Evolutionary conservation across 2,113 vertebrate species (phyloP).

Genomic region (Glaucomys volans): DNA sequence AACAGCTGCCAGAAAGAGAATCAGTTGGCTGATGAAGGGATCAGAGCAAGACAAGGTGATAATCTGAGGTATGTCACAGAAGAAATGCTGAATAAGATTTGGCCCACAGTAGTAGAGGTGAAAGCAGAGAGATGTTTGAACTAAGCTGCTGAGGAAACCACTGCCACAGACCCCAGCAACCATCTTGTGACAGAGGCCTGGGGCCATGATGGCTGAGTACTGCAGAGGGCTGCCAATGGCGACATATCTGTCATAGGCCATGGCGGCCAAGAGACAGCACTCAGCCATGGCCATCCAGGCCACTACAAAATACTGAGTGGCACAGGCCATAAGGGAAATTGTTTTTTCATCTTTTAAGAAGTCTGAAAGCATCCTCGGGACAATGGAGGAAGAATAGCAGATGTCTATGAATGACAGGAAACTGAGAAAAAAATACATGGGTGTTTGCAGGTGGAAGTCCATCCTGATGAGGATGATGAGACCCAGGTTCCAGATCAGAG

Average conservation of each 20-base stretch:
- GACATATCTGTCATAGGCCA: slow-evolving; percentile 50
- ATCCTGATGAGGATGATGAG: slow-evolving; percentile 29
- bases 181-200: neutral
- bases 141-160: slow-evolving; percentile 31
- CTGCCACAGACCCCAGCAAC: neutral
- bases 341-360: neutral
- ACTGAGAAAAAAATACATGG: slow-evolving; percentile 61
- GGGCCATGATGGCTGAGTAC: slow-evolving; percentile 41
- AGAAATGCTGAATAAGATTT: slow-evolving; percentile 55
- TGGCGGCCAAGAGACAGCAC: neutral
- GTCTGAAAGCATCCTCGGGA: slow-evolving; percentile 43
- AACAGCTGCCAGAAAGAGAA: neutral
- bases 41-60: slow-evolving; percentile 37
- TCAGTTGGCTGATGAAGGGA: neutral
- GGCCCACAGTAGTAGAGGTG: slow-evolving; percentile 14
- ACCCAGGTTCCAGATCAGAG: neutral
- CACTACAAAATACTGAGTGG: slow-evolving; percentile 10
- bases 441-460: neutral
- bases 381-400: slow-evolving; percentile 46
- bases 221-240: slow-evolving; percentile 12
- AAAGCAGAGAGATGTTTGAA: slow-evolving; percentile 3
- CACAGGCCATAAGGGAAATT: slow-evolving; percentile 20
- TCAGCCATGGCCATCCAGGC: neutral
- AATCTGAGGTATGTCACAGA: slow-evolving; percentile 40
- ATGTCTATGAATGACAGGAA: slow-evolving; percentile 42